Evolutionary conservation across 2,797 vertebrate genomes (phyloP), one percentile per base, ranked within the genome.

Genomic region (Fringilla coelebs): DNA sequence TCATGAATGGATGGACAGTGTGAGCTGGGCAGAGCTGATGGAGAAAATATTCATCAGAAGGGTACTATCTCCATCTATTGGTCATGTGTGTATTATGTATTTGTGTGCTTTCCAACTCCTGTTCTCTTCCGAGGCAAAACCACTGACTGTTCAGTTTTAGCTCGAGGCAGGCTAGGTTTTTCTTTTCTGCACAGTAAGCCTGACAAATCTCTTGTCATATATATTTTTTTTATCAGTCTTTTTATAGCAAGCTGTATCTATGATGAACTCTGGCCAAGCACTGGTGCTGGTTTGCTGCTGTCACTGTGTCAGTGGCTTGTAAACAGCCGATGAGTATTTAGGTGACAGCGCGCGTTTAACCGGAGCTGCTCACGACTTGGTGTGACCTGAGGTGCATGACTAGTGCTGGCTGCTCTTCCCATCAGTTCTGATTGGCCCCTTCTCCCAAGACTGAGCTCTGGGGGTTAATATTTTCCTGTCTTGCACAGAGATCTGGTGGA

Each of bases 401-500:
- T 93, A 66, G 46, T 57, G 82, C 70, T 73, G 74, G 29, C 62
- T 83, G 71, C 57, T 96, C 81, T 88, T 55, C 73, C 38, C 46
- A 32, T 78, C 18, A 9, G 25, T 85, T 89, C 77, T 89, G 74
- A 61, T 65, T 73, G 1, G 0, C 62, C 28, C 7, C 25, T 89
- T 63, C 38, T 83, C 70, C 71, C 70, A 46, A 58, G 22, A 6
- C 60, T 67, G 84, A 80, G 74, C 66, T 86, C 79, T 60, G 62
- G 45, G 49, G 75, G 60, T 93, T 93, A 85, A 93, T 57, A 13
- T 52, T 91, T 94, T 93, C 80, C 67, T 85, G 54, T 96, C 78
- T 78, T 73, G 49, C 82, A 32, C 95, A 99, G 99, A 97, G 99
- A 99, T 97, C 97, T 99, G 80, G 99, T 99, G 36, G 99, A 99